Evolutionary conservation across 2,797 vertebrate species (phyloP).

Genomic region (Macroramphosus scolopax): DNA sequence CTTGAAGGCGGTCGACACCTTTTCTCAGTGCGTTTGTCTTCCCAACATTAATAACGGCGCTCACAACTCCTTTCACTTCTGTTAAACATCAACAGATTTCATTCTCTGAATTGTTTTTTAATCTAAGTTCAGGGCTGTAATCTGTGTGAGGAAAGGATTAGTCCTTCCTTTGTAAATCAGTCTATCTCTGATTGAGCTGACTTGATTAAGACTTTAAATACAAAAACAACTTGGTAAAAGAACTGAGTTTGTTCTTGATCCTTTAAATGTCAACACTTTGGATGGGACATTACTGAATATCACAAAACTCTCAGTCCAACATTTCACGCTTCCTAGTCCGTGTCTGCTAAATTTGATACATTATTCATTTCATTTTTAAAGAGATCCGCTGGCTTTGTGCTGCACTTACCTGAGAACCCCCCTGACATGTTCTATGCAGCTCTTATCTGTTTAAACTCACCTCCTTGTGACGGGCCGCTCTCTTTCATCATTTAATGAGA

Average conservation of each 20-base stretch:
- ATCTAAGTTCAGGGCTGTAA: too few relatives aligned
- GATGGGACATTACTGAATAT: too few relatives aligned
- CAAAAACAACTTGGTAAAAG: background rate
- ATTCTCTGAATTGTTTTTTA: too few relatives aligned
- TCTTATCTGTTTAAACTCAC: slow-evolving; percentile 18
- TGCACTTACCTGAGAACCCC: slow-evolving; percentile 10
- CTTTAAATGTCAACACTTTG: background rate
- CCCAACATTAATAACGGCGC: too few relatives aligned
- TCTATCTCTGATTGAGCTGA: too few relatives aligned
- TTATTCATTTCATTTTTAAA: slow-evolving; percentile 17
- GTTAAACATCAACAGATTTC: too few relatives aligned
- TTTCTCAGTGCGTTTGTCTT: too few relatives aligned
- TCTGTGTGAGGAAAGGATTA: slow-evolving; percentile 50
- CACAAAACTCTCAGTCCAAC: background rate
- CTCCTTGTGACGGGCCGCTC: slow-evolving; percentile 10
- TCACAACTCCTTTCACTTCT: too few relatives aligned
- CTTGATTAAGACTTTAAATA: too few relatives aligned
- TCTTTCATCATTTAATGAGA: slow-evolving; percentile 22
- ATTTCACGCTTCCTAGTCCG: slow-evolving; percentile 1
- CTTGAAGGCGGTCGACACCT: too few relatives aligned
- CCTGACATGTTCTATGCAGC: slow-evolving; percentile 5
- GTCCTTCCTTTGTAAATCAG: slow-evolving; percentile 19
- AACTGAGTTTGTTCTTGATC: background rate
- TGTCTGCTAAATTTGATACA: slow-evolving; percentile 9
- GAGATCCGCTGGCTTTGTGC: background rate